A percentile compares a stretch with the other conserved stretches of the same genome.
phyloP scores from a whole-genome alignment of 2,113 vertebrate genomes.

The Holacanthus passer region DNA sequence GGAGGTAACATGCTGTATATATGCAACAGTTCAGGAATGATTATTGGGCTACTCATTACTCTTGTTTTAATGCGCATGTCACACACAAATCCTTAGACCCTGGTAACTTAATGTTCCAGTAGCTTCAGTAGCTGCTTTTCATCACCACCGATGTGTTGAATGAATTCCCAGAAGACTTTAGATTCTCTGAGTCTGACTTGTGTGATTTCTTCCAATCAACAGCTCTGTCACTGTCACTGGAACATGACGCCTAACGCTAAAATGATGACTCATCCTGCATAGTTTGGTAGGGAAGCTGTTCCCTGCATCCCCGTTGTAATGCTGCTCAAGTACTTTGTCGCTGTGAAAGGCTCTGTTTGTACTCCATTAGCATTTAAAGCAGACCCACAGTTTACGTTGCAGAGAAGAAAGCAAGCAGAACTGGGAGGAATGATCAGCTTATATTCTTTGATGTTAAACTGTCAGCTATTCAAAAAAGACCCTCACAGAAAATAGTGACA shows the following conservation, averaged over 20 bases:
- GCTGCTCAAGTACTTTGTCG: slow-evolving; percentile 23
- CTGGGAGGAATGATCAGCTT: slow-evolving; percentile 17
- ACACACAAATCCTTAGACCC: slow-evolving; percentile 5
- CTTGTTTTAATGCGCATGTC: slow-evolving; percentile 9
- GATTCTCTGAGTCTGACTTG: not conserved
- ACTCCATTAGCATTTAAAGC: slow-evolving; percentile 59
- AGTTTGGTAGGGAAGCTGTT: slow-evolving; percentile 20
- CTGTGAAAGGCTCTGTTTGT: slow-evolving; percentile 24
- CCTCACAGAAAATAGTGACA: not conserved
- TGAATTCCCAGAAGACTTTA: not conserved
- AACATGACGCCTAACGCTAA: slow-evolving; percentile 12
- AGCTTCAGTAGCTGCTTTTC: slow-evolving; percentile 10
- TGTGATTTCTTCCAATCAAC: slow-evolving; percentile 4
- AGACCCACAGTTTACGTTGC: slow-evolving; percentile 23
- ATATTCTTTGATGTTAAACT: slow-evolving; percentile 24
- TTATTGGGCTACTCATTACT: slow-evolving; percentile 29
- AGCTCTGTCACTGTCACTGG: slow-evolving; percentile 28
- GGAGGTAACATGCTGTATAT: not conserved
- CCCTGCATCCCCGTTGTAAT: slow-evolving; percentile 15
- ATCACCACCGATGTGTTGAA: slow-evolving; percentile 19
- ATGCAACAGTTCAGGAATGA: slow-evolving; percentile 50
- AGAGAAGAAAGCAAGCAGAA: slow-evolving; percentile 6
- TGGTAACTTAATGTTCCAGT: not conserved
- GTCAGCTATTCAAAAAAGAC: slow-evolving; percentile 28
- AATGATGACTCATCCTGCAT: slow-evolving; percentile 41